Evolutionary conservation across 2,797 vertebrate genomes (phyloP), one percentile per base, ranked within the genome.

Genomic region (Sebastiscus albofasciatus): DNA sequence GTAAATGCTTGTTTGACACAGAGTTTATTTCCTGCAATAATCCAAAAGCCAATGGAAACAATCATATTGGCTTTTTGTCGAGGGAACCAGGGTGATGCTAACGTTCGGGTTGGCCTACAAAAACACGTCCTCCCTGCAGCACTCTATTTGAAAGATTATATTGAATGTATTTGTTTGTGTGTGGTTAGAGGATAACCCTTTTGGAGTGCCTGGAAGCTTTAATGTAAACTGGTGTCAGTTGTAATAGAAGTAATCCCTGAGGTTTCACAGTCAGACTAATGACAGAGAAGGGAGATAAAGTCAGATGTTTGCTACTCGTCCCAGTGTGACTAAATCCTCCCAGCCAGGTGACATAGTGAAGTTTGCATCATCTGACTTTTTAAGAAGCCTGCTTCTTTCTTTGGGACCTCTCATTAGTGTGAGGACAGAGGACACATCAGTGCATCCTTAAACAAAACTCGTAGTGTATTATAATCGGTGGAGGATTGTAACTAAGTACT

Each of bases 191-290:
- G 36, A 46, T 6, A 24, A 52, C 14, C 5, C 24, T 22, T 26
- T 31, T 14, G 34, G 16, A 24, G 60, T 4, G 74, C 65, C 62
- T 56, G 64, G 7, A 36, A 24, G 31, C 58, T 58, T 55, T 20
- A 14, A 36, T 52, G 59, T 54, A 39, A 64, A 61, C 34, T 46
- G 24, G 29, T 68, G 66, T 64, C 56, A 20, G 27, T 8, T 66
- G 70, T 61, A 72, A 46, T 9, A 11, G 1, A 4, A 20, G 59
- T 69, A 33, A 75, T 69, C 62, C 2, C 26, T 29, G 67, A 77
- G 69, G 49, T 79, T 49, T 68, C 49, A 66, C 61, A 79, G 74
- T 62, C 72, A 75, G 22, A 70, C 62, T 84, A 75, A 71, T 83
- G 75, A 86, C 72, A 77, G 42, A 71, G 31, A 8, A 60, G 8